Evolutionary conservation across 2,888 invertebrate species (phyloP).

Genomic region (Hirtodrosophila duncani): DNA sequence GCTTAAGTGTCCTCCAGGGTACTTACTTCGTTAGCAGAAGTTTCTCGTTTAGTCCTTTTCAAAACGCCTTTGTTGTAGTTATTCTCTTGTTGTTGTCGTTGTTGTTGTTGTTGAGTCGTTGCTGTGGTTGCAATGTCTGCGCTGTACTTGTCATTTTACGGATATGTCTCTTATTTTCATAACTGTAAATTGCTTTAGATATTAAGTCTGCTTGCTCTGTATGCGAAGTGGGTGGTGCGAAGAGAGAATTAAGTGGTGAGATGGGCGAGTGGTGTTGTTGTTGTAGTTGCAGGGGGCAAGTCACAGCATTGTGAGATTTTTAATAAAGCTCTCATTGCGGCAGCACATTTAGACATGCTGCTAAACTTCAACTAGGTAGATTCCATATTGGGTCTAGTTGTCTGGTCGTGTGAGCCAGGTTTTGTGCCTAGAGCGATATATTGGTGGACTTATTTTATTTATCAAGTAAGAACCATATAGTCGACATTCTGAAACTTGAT

Average conservation of each 20-base stretch:
- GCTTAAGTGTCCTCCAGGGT: conserved; percentile 77
- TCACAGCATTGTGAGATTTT: conserved; percentile 34
- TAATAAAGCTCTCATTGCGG: conserved; percentile 47
- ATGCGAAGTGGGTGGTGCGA: neutral
- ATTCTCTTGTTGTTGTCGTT: conserved; percentile 31
- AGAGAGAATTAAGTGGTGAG: neutral
- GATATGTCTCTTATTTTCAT: conserved; percentile 75
- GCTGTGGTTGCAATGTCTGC: conserved; percentile 26
- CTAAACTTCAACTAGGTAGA: conserved; percentile 8
- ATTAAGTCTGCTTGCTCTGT: conserved; percentile 61
- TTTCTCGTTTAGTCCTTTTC: conserved; percentile 54
- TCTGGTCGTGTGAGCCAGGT: too few species aligned
- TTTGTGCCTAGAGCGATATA: too few species aligned
- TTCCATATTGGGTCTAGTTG: too few species aligned
- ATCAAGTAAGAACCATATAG: too few species aligned
- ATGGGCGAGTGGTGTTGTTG: neutral
- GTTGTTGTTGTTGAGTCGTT: conserved; percentile 3
- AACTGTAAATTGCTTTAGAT: conserved; percentile 77
- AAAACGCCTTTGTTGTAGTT: conserved; percentile 24
- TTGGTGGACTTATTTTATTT: too few species aligned
- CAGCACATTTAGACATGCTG: conserved; percentile 43
- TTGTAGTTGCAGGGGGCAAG: too few species aligned
- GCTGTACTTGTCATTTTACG: conserved; percentile 67
- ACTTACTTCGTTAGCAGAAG: conserved; percentile 73
- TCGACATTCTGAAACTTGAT: too few species aligned